Base-by-base conservation (phyloP, 2,888 invertebrate species). In the Erpobdella octoculata region DNA sequence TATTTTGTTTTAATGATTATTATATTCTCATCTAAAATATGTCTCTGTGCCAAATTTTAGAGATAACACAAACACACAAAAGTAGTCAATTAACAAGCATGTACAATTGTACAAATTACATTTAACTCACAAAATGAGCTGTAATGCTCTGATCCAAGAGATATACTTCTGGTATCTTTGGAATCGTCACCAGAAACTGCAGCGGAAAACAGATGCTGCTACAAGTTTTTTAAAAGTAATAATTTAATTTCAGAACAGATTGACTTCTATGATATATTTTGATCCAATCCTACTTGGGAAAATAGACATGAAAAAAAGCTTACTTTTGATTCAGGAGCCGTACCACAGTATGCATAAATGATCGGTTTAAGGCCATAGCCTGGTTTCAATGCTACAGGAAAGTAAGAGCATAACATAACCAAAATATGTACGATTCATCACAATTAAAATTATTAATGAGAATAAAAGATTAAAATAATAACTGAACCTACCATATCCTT, bases 341-440 rank as follows among this genome's bases (percentile, higher is more conserved):
- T 62, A 28, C 62, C 35, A 18, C 33, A 35, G 62, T n/a, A 62
- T n/a, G 62, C 62, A 9, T 62, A 62, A n/a, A 62, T 62, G 35
- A 62, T 35, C n/a, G 62, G 62, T 18, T 62, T 62, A 6, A 62
- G 18, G 1, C 62, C 62, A 35, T 62, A 62, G 1, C 62, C 62
- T 4, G 62, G 62, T 12, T 62, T 62, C 9, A 62, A 35, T 33
- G 62, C 62, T 62, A 35, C 5, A 2, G 33, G 12, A 41, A 41
- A 41, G 9, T 41, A 41, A 12, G 9, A 18, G 41, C 21, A 15
- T 6, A 15, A 53, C 53, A 9, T 53, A 1, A 6, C 1, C 53
- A n/a, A 53, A 53, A 53, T 18, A 12, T 9, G 18, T 41, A 18
- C 18, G 18, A 41, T 41, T 41, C 9, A 41, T 41, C 9, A 41